Percentiles rank a stretch among this genome's conserved stretches.
Conservation (phyloP, 2,797 vertebrate species). For the Falco concolor region DNA sequence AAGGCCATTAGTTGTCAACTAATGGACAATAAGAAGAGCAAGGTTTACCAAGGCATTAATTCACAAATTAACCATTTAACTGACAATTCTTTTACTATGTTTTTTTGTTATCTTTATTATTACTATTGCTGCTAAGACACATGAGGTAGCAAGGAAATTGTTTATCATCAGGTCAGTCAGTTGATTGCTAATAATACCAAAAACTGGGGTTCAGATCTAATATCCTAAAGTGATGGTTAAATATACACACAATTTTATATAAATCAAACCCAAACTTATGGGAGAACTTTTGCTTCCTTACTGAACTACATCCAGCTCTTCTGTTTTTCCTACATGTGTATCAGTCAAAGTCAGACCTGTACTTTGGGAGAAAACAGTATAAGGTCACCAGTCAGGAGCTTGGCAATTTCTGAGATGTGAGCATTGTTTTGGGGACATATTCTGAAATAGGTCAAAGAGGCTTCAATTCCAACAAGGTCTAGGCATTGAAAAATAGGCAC, state of each 20-base stretch:
- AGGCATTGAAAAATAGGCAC: neutral
- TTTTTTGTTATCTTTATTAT: neutral
- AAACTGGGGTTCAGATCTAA: neutral
- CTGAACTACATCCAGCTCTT: neutral
- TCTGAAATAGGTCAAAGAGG: neutral
- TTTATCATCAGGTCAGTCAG: neutral
- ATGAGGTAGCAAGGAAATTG: fast-evolving
- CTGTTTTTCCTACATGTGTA: neutral
- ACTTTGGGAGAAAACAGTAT: neutral
- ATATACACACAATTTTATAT: neutral
- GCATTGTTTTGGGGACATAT: neutral
- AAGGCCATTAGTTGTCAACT: conserved; percentile 10
- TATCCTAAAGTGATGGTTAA: neutral
- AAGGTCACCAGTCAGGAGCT: neutral
- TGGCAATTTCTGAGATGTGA: neutral
- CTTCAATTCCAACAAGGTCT: neutral
- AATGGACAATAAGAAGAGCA: neutral
- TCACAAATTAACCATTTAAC: neutral
- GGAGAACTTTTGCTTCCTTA: neutral
- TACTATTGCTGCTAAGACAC: neutral
- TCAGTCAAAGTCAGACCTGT: neutral
- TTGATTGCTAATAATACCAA: neutral
- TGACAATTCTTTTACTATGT: neutral
- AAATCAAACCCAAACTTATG: neutral
- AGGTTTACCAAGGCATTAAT: neutral